Percentiles rank a stretch among this genome's conserved stretches.
Conservation (phyloP, 2,113 vertebrate genomes). For the Hemicordylus capensis region DNA sequence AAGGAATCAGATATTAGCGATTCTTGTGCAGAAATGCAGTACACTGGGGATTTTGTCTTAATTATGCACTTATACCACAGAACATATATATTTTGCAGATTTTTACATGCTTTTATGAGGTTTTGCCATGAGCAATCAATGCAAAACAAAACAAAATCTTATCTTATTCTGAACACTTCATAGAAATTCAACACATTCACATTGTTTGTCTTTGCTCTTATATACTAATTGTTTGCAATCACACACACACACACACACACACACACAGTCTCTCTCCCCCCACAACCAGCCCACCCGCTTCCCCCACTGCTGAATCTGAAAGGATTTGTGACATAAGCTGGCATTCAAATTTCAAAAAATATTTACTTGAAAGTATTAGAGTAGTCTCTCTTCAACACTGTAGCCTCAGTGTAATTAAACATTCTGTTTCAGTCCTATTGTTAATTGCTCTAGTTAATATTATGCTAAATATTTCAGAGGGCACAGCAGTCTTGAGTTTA, state of each 20-base stretch:
- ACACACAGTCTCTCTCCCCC: too few relatives aligned
- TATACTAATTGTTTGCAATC: conserved; percentile 24
- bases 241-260: neutral
- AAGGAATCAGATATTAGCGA: conserved; percentile 72
- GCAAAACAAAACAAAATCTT: conserved; percentile 40
- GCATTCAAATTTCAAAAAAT: neutral
- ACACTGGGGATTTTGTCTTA: conserved; percentile 49
- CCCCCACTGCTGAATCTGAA: conserved; percentile 61
- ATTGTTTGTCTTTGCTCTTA: conserved; percentile 27
- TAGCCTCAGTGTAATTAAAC: conserved; percentile 61
- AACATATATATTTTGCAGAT: conserved; percentile 8
- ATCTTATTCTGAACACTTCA: conserved; percentile 31
- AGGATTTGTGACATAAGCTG: conserved; percentile 47
- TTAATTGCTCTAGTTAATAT: conserved; percentile 75
- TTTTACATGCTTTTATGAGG: conserved; percentile 7
- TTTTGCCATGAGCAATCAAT: neutral
- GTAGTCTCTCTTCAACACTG: neutral
- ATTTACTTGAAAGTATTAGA: neutral
- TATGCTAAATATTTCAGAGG: conserved; percentile 68
- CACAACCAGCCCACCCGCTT: neutral
- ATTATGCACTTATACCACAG: conserved; percentile 46
- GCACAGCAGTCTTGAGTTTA: conserved; percentile 55
- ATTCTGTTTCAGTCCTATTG: conserved; percentile 70
- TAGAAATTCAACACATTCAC: conserved; percentile 34
- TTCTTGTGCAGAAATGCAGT: conserved; percentile 65